These are phyloP conservation scores for Ooceraea biroi DNA, from an alignment of 1,140 invertebrate species.

Conservation along the genomic window DNA sequence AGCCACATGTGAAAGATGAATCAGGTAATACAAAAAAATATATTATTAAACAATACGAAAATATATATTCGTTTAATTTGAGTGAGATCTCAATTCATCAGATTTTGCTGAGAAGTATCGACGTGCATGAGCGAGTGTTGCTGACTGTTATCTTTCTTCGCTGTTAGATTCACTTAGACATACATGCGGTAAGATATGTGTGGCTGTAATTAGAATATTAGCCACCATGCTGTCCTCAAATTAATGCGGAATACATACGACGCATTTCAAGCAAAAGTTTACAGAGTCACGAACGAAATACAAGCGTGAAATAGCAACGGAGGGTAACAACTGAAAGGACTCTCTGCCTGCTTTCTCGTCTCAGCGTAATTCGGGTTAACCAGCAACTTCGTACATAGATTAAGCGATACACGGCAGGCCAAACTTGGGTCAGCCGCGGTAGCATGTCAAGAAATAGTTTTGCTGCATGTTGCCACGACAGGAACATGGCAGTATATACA, in stretches of 20 bases:
- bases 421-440: constrained; percentile 39
- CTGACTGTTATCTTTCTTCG: background rate
- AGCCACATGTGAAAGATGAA: background rate
- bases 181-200: background rate
- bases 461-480: background rate
- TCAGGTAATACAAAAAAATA: background rate
- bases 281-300: background rate
- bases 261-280: constrained; percentile 7
- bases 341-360: constrained; percentile 8
- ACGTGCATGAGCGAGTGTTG: background rate
- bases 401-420: constrained; percentile 38
- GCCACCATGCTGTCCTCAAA: background rate
- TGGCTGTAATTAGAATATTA: constrained; percentile 5
- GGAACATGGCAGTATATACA: background rate
- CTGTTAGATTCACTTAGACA: background rate
- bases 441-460: constrained; percentile 32
- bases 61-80: background rate
- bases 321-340: background rate
- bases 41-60: background rate
- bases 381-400: constrained; percentile 49
- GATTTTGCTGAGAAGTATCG: background rate
- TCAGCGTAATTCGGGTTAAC: constrained; percentile 53
- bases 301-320: constrained; percentile 4
- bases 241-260: constrained; percentile 2
- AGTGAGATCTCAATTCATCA: background rate